A percentile compares a stretch with the other conserved stretches of the same genome.
phyloP scores from a whole-genome alignment of 1,140 invertebrate genomes.

The Teleopsis dalmanni region DNA sequence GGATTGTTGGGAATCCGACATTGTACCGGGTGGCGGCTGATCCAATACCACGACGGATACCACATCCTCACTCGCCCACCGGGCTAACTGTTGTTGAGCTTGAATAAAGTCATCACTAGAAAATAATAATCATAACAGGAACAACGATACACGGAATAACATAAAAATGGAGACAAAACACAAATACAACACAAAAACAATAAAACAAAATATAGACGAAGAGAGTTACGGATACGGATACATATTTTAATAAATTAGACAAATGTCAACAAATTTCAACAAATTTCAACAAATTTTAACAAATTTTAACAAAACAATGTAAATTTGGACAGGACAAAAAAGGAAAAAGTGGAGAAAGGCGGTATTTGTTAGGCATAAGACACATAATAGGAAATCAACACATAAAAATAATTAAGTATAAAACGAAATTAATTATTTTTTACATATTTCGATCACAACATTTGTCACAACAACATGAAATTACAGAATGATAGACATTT shows the following conservation, averaged over 20 bases:
- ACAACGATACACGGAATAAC: slow-evolving; percentile 42
- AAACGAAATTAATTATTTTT: too few relatives aligned
- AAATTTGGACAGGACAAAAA: too few relatives aligned
- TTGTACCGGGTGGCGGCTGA: slow-evolving; percentile 41
- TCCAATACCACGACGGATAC: slow-evolving; percentile 55
- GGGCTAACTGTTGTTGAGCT: slow-evolving; percentile 86
- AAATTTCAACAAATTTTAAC: background rate
- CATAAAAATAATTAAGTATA: too few relatives aligned
- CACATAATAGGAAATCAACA: too few relatives aligned
- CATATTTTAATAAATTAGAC: background rate
- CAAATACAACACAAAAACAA: slow-evolving; percentile 2
- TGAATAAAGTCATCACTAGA: slow-evolving; percentile 90
- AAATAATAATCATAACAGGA: slow-evolving; percentile 61
- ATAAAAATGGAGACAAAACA: slow-evolving; percentile 17
- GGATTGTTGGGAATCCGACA: slow-evolving; percentile 42
- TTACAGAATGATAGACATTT: too few relatives aligned
- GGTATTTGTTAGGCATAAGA: too few relatives aligned
- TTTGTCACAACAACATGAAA: too few relatives aligned
- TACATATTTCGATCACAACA: too few relatives aligned
- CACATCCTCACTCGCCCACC: slow-evolving; percentile 82
- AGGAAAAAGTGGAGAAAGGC: too few relatives aligned
- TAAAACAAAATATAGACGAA: background rate
- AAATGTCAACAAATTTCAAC: background rate
- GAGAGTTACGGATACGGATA: background rate
- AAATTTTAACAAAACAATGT: too few relatives aligned